Conservation (phyloP, 2,797 vertebrate genomes). For the Odontamblyopus lacepedii region DNA sequence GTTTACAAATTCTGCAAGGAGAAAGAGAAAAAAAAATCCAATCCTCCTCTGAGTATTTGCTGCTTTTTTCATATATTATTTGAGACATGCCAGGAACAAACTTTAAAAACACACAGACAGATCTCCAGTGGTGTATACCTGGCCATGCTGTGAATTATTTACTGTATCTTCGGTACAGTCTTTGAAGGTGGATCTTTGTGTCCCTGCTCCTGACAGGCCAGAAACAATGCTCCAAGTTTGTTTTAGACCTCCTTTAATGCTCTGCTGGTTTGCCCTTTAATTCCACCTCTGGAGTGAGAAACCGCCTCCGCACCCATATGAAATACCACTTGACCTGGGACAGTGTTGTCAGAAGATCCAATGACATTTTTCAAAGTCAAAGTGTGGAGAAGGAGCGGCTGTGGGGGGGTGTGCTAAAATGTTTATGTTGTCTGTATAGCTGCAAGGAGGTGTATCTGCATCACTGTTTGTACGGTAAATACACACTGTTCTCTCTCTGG, state of each 20-base stretch:
- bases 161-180: slow-evolving; percentile 59
- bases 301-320: slow-evolving; percentile 56
- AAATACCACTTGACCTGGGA: slow-evolving; percentile 67
- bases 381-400: slow-evolving; percentile 35
- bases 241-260: slow-evolving; percentile 64
- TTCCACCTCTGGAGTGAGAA: slow-evolving; percentile 60
- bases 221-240: slow-evolving; percentile 60
- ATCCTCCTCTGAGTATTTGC: slow-evolving; percentile 56
- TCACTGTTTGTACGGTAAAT: neutral
- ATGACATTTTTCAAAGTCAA: slow-evolving; percentile 54
- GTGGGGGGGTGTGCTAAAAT: slow-evolving; percentile 45
- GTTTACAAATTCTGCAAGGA: slow-evolving; percentile 64
- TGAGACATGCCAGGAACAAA: slow-evolving; percentile 60
- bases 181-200: slow-evolving; percentile 56
- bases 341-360: slow-evolving; percentile 52
- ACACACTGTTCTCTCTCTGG: neutral
- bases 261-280: slow-evolving; percentile 68
- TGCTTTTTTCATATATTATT: slow-evolving; percentile 59
- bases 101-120: slow-evolving; percentile 46
- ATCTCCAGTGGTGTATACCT: slow-evolving; percentile 56
- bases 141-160: slow-evolving; percentile 70
- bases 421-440: slow-evolving; percentile 37
- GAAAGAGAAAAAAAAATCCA: slow-evolving; percentile 52
- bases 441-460: slow-evolving; percentile 7
- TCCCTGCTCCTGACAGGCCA: slow-evolving; percentile 62